Base-by-base conservation (phyloP, 1,140 invertebrate genomes). In the Zaprionus nigranus region DNA sequence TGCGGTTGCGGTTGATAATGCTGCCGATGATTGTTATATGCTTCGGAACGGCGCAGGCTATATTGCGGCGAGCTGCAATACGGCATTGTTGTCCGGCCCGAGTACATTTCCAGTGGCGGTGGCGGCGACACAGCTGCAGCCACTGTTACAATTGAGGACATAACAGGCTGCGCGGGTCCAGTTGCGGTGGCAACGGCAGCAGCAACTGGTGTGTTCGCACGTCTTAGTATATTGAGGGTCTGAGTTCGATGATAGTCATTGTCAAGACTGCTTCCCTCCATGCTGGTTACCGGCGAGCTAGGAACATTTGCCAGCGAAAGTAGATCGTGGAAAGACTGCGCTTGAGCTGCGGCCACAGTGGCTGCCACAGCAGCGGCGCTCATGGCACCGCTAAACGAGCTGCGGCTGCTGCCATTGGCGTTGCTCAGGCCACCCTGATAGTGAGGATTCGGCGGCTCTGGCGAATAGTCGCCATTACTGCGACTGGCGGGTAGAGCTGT, bases 1-100 rank as follows among this genome's bases (percentile, higher is more conserved):
- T 90, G 87, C n/a, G 86, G 86, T 46, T 82, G 81, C 36, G 83
- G 88, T 28, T 92, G 83, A 46, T 91, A 85, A 40, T 92, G 82
- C 62, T 91, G 92, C n/a, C 91, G 69, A 64, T 88, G 76, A 74
- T 88, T 88, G 43, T 78, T 84, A 22, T 90, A 90, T 2, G 82
- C 85, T 24, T 90, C 85, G 2, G 86, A 82, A 5, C 85, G 71
- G 0, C 85, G 67, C 20, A 90, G 49, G 22, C 86, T 81, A 28
- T 82, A 90, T 0, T 86, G 85, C 24, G 85, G 85, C 2, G 85
- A 90, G 2, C 86, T 79, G 24, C 85, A 90, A 51, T 90, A 90
- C 2, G 85, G 78, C 54, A 87, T 84, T 22, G 85, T 80, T 30
- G 79, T 74, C 5, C 85, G 79, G 1, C 85, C 85, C 3, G 85